Conservation (phyloP, 2,888 invertebrate species). For the Acanthococcus lagerstroemiae region DNA sequence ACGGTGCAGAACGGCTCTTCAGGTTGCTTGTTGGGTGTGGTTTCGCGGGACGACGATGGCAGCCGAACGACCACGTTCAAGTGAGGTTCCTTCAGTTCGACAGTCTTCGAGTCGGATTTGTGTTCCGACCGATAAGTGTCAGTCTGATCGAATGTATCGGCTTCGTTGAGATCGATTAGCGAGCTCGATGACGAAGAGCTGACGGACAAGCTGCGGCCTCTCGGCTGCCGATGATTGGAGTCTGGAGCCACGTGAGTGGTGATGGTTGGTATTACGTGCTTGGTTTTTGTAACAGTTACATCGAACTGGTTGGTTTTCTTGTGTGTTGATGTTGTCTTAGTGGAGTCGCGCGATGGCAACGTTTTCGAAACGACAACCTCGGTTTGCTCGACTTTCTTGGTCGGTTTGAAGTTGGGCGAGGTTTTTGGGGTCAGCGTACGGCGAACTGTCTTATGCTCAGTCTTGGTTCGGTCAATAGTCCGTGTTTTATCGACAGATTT, state of each 20-base stretch:
- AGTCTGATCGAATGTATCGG: not conserved
- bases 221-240: not conserved
- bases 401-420: too few species aligned
- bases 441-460: too few species aligned
- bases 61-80: not conserved
- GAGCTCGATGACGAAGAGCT: not conserved
- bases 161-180: not conserved
- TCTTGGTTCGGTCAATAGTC: too few species aligned
- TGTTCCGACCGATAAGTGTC: not conserved
- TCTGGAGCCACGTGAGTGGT: too few species aligned
- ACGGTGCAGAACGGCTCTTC: constrained; percentile 52
- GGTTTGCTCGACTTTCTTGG: too few species aligned
- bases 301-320: not conserved
- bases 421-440: too few species aligned
- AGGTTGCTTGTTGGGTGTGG: constrained; percentile 59
- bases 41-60: constrained; percentile 62
- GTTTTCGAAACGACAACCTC: too few species aligned
- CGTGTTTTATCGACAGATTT: too few species aligned
- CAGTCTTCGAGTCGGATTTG: too few species aligned
- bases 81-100: not conserved
- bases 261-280: not conserved
- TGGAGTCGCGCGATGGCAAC: too few species aligned
- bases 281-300: not conserved
- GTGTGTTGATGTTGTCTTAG: not conserved
- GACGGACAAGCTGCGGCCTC: not conserved